Evolutionary conservation across 2,113 vertebrate genomes (phyloP).

Genomic region (Baryphthengus martii): DNA sequence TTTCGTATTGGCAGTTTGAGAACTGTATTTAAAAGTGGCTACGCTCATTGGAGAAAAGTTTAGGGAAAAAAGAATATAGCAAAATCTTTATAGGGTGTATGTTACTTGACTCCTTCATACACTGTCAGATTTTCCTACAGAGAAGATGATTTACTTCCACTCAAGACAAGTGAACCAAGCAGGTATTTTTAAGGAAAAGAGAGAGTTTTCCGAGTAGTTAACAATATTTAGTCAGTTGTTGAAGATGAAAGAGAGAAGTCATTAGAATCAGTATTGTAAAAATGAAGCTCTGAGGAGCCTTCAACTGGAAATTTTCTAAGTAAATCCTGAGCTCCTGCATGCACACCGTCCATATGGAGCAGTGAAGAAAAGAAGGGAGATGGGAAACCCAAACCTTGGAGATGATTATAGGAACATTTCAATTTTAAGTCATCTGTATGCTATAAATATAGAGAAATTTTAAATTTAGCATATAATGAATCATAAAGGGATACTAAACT

Average conservation of each 20-base stretch:
- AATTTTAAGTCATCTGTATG: background rate
- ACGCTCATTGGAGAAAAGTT: background rate
- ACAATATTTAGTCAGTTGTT: background rate
- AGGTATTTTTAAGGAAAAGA: background rate
- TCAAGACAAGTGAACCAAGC: background rate
- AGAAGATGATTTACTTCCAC: background rate
- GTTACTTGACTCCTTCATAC: background rate
- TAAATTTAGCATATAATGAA: background rate
- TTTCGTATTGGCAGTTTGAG: background rate
- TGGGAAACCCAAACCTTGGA: background rate
- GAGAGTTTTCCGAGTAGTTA: background rate
- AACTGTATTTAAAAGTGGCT: background rate
- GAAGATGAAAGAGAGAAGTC: background rate
- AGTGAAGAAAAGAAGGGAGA: background rate
- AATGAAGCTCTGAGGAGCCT: background rate
- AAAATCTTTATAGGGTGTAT: background rate
- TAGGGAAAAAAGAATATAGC: background rate
- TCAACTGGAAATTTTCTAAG: background rate
- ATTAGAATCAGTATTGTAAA: background rate
- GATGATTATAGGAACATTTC: background rate
- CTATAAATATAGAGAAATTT: background rate
- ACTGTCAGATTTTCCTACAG: background rate
- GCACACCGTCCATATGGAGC: background rate
- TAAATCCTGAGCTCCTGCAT: background rate
- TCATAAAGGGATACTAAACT: background rate